phyloP scores from a whole-genome alignment of 2,113 vertebrate species.

The Nycticryphes semicollaris region DNA sequence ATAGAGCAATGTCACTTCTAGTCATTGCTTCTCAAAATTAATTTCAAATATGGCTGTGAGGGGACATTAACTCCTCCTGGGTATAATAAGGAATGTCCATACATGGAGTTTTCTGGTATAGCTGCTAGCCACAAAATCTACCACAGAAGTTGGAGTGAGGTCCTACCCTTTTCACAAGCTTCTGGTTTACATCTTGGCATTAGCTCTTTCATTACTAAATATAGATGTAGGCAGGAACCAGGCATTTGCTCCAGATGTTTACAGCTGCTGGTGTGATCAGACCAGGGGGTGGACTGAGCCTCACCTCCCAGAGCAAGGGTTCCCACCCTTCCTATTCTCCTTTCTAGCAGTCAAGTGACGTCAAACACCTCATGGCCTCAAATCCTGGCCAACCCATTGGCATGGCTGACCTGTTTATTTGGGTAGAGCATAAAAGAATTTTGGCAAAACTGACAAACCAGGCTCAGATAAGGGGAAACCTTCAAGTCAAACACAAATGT shows the following conservation, averaged over 20 bases:
- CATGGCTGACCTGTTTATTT: slow-evolving; percentile 52
- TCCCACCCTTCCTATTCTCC: not conserved
- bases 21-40: not conserved
- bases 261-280: not conserved
- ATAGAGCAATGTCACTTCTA: not conserved
- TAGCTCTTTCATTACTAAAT: not conserved
- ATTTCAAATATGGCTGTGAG: not conserved
- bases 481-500: slow-evolving; percentile 59
- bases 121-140: not conserved
- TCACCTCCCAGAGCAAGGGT: not conserved
- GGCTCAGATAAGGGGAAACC: slow-evolving; percentile 37
- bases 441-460: slow-evolving; percentile 42
- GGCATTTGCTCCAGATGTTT: not conserved
- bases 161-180: not conserved
- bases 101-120: not conserved
- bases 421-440: slow-evolving; percentile 56
- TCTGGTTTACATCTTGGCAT: not conserved
- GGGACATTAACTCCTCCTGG: not conserved
- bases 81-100: not conserved
- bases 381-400: not conserved
- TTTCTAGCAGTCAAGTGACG: not conserved
- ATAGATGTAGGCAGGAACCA: not conserved
- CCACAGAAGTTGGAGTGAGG: not conserved
- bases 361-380: not conserved
- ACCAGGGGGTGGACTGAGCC: not conserved